Conservation (phyloP, 2,888 invertebrate species). For the Lepidocyrtoides sp. region DNA sequence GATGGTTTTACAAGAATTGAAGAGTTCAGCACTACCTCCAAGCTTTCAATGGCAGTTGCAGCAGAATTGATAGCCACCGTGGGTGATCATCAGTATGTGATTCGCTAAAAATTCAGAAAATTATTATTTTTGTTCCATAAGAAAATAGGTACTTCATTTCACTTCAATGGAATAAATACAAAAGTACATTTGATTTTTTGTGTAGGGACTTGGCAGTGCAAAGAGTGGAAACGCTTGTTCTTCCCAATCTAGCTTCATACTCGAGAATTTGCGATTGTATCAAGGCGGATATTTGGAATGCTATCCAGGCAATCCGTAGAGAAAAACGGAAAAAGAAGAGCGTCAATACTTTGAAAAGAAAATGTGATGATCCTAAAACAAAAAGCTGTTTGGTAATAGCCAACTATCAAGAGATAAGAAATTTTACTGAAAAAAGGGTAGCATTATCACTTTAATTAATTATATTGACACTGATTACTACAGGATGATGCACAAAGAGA, state of each 20-base stretch:
- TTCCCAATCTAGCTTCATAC: conserved; percentile 67
- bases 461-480: too few species aligned
- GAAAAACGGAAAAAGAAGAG: conserved; percentile 54
- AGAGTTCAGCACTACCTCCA: conserved; percentile 76
- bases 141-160: too few species aligned
- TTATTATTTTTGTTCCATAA: too few species aligned
- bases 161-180: too few species aligned
- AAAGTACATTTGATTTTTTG: not conserved
- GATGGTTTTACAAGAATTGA: conserved; percentile 71
- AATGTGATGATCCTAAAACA: conserved; percentile 53
- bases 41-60: conserved; percentile 69
- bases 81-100: conserved; percentile 75
- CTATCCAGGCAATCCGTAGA: conserved; percentile 49
- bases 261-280: conserved; percentile 76
- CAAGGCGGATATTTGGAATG: conserved; percentile 66
- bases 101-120: too few species aligned
- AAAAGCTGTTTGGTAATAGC: too few species aligned
- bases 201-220: conserved; percentile 74
- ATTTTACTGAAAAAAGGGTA: too few species aligned
- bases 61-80: conserved; percentile 73
- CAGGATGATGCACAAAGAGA: conserved; percentile 70
- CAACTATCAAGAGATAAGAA: too few species aligned
- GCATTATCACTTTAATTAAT: too few species aligned
- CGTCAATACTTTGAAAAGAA: conserved; percentile 7
- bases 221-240: conserved; percentile 71